Evolutionary conservation across 2,797 vertebrate species (phyloP).

Genomic region (Hapalemur alaotrensis): DNA sequence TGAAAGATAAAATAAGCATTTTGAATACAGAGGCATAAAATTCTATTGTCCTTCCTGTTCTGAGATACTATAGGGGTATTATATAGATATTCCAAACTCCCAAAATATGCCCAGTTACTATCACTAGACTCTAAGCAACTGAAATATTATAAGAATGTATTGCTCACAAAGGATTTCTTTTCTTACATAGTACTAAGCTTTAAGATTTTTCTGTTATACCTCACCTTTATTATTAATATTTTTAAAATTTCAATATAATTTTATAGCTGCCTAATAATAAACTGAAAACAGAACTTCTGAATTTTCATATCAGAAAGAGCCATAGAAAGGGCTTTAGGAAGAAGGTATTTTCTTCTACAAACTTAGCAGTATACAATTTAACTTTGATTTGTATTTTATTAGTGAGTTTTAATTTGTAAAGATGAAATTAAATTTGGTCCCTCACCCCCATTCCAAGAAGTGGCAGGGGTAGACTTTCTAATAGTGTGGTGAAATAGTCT

Average conservation of each 20-base stretch:
- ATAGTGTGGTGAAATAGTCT: background rate
- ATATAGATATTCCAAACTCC: background rate
- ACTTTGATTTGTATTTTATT: background rate
- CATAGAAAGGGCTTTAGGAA: background rate
- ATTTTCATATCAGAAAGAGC: background rate
- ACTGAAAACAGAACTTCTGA: background rate
- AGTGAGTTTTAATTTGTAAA: background rate
- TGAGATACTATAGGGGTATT: background rate
- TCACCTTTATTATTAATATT: background rate
- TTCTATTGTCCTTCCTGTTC: background rate
- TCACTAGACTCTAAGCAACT: background rate
- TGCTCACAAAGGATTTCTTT: background rate
- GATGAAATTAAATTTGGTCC: background rate
- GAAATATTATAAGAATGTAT: background rate
- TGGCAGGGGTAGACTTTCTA: background rate
- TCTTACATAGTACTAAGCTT: background rate
- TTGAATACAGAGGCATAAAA: background rate
- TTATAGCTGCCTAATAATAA: background rate
- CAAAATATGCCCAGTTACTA: background rate
- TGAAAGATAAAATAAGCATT: background rate
- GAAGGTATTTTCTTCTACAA: background rate
- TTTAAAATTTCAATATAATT: background rate
- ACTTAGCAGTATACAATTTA: background rate
- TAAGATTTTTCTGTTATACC: background rate
- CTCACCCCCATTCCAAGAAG: background rate